phyloP scores from a whole-genome alignment of 2,113 vertebrate genomes.

The Bucco capensis region DNA sequence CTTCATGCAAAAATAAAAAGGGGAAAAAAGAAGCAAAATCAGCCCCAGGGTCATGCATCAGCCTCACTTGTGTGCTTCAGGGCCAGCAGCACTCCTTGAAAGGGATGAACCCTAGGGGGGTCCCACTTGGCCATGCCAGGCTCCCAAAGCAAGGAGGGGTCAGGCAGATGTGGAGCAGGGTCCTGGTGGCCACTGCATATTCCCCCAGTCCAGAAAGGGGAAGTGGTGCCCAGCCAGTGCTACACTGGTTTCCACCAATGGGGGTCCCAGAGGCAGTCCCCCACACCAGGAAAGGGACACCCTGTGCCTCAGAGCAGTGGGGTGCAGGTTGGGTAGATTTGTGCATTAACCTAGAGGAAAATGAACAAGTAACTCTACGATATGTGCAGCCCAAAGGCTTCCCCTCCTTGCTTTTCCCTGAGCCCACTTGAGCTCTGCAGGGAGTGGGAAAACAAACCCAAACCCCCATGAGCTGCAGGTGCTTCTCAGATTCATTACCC shows the following conservation, averaged over 20 bases:
- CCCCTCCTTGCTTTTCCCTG: fast-evolving
- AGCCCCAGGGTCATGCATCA: fast-evolving
- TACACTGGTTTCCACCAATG: neutral
- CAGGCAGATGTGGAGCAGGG: neutral
- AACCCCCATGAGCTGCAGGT: neutral
- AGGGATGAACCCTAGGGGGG: neutral
- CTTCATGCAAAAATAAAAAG: too few species aligned
- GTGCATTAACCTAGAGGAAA: neutral
- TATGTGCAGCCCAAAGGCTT: fast-evolving
- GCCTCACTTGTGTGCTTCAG: fast-evolving
- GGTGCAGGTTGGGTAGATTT: fast-evolving
- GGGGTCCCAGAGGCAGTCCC: fast-evolving
- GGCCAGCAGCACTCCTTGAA: neutral
- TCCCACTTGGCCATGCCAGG: fast-evolving
- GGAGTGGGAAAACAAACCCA: neutral
- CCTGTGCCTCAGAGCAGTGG: fast-evolving
- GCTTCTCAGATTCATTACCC: too few species aligned
- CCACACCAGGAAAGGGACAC: fast-evolving
- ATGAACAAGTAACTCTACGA: too few species aligned
- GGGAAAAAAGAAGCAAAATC: neutral
- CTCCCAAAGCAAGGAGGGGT: neutral
- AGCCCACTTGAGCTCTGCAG: fast-evolving
- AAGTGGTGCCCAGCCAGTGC: fast-evolving
- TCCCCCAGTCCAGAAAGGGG: neutral
- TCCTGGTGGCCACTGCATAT: fast-evolving